Percentiles rank a stretch among this genome's conserved stretches.
Conservation (phyloP, 2,113 vertebrate species). For the Peromyscus californicus region DNA sequence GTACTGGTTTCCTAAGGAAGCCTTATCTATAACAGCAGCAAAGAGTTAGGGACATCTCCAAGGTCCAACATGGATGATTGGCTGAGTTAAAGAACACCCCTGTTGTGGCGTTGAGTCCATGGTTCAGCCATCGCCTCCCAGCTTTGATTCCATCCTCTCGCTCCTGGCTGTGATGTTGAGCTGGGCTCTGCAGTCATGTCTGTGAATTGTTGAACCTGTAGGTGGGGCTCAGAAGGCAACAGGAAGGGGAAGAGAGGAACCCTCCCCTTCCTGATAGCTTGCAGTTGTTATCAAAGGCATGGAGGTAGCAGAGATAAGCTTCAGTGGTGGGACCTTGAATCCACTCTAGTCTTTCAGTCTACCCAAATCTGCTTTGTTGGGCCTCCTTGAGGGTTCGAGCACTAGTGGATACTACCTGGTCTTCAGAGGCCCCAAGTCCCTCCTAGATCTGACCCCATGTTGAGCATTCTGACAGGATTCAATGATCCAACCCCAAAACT, state of each 20-base stretch:
- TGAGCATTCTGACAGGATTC: background rate
- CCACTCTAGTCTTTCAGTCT: background rate
- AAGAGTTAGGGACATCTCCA: background rate
- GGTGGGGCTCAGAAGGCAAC: background rate
- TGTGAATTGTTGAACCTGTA: background rate
- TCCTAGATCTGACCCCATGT: too few species aligned
- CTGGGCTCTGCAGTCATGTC: background rate
- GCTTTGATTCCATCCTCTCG: background rate
- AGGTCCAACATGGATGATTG: too few species aligned
- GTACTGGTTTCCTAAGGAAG: background rate
- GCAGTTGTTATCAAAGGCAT: background rate
- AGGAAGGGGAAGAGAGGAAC: background rate
- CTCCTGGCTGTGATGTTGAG: too few species aligned
- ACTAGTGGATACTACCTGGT: background rate
- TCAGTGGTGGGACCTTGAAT: too few species aligned
- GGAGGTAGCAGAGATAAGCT: rapidly evolving
- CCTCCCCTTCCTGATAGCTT: background rate
- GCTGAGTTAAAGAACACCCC: rapidly evolving
- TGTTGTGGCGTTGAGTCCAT: rapidly evolving
- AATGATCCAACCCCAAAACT: too few species aligned
- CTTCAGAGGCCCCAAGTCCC: background rate
- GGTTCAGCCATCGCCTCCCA: background rate
- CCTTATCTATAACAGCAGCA: background rate
- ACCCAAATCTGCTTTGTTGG: background rate
- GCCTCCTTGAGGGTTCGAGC: background rate